Evolutionary conservation across 1,140 invertebrate genomes (phyloP), one percentile per base, ranked within the genome.

Genomic region (Drosophila miranda): DNA sequence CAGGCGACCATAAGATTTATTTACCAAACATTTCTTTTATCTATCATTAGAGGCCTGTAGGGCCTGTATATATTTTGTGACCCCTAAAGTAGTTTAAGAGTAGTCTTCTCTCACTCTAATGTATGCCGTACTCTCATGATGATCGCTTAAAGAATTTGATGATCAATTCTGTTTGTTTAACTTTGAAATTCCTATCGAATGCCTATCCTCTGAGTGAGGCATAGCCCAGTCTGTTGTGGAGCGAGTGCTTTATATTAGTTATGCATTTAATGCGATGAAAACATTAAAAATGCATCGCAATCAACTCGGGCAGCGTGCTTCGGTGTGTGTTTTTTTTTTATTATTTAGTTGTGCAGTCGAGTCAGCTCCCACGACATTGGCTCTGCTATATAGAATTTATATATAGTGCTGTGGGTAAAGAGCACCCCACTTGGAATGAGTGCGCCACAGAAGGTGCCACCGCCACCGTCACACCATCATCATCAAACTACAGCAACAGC

Each of bases 351-450:
- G 46, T 6, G 28, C 23, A 23, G n/a, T 53, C 66, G 59, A 49
- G 41, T 62, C 50, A 52, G 75, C 73, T 81, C 81, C 81, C 81
- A 84, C 81, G 81, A 81, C 81, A 87, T 86, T 86, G 81, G 68
- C 38, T 50, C 5, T 13, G 7, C 23, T 6, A 41, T 28, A 14
- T 26, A 45, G n/a, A 44, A 57, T 28, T 50, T 23, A 14, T 34
- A 48, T 28, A 61, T 61, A 28, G 43, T 38, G 28, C 38, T 46
- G 48, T 19, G 57, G 57, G 54, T 59, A 70, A 59, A 46, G 61
- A 76, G 69, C 74, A 83, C 64, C 58, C 57, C 66, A 61, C 59
- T 61, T 43, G 76, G 49, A 50, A 62, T 64, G 70, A 70, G 63
- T 74, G 71, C 70, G 75, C 52, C 44, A 58, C 50, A 53, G 43